Evolutionary conservation across 2,888 invertebrate genomes (phyloP).

Genomic region (Lucinisca nassula): DNA sequence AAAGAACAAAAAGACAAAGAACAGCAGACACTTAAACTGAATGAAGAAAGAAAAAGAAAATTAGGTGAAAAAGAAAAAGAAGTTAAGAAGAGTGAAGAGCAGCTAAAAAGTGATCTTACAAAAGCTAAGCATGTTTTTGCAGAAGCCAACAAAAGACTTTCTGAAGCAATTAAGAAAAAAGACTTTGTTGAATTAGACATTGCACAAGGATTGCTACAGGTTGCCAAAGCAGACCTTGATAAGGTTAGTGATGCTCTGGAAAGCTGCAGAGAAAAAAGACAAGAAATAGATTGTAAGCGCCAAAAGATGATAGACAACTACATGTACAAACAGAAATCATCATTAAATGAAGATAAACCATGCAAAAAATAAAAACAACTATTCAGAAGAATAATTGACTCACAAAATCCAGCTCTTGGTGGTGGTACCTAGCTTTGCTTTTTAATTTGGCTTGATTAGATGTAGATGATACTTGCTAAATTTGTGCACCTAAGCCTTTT

Average conservation of each 20-base stretch:
- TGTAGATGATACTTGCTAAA: no score
- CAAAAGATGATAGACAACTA: background rate
- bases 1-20: no score
- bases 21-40: no score
- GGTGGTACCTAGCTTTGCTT: no score
- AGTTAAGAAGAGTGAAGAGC: slow-evolving; percentile 27
- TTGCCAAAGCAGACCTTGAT: slow-evolving; percentile 49
- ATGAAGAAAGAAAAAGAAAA: slow-evolving; percentile 9
- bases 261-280: slow-evolving; percentile 32
- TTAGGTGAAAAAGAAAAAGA: slow-evolving; percentile 28
- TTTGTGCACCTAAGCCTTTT: no score
- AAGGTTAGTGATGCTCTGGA: slow-evolving; percentile 32
- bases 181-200: slow-evolving; percentile 29
- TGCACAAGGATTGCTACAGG: slow-evolving; percentile 31
- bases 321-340: slow-evolving; percentile 1
- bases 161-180: slow-evolving; percentile 34
- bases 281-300: background rate
- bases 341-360: no score
- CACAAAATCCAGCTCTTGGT: no score
- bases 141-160: slow-evolving; percentile 59
- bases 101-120: slow-evolving; percentile 49
- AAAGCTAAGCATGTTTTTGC: slow-evolving; percentile 48
- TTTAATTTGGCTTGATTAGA: no score
- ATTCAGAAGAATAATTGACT: no score
- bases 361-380: no score